Evolutionary conservation across 2,113 vertebrate genomes (phyloP), one percentile per base, ranked within the genome.

Genomic region (Prietella phreatophila): DNA sequence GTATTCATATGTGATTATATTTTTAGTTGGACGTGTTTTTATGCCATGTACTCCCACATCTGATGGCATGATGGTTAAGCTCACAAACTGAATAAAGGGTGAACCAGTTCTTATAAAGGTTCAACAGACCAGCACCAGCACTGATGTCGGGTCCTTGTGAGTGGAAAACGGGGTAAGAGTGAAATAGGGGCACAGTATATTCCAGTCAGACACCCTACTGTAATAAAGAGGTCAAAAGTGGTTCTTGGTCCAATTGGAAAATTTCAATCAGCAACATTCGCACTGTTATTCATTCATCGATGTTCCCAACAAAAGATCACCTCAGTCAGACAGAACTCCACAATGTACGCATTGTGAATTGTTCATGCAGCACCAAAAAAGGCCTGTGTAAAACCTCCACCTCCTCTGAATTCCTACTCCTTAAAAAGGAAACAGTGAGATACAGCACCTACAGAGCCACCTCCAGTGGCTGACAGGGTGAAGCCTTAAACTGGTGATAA

Each of bases 181-280:
- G 65, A 69, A 17, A 33, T 33, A 13, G 13, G 33, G 33, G 20
- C 1, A 17, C 69, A 71, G 69, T 73, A 20, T 20, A 73, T 73
- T 39, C 19, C 69, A 39, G 67, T 69, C n/a, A 33, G 13, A 71
- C 67, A 36, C 17, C 6, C 67, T 30, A 42, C 33, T 84, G 83
- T 86, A 78, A 87, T 87, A 76, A 39, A 89, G 80, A 89, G 36
- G 76, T 83, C 87, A 88, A 89, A 88, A 85, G 82, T 92, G 84
- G 83, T 82, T 83, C 85, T 81, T 86, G 58, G 83, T 80, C 56
- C 69, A 42, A 55, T 56, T 47, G 15, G 15, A 56, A 75, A 90
- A 89, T 87, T 89, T 58, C 30, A 25, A 86, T 56, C 42, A 53
- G 25, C 71, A 19, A 71, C 91, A 88, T 92, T 90, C 85, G 89